Conservation (phyloP, 2,113 vertebrate genomes). For the Vulpes vulpes region DNA sequence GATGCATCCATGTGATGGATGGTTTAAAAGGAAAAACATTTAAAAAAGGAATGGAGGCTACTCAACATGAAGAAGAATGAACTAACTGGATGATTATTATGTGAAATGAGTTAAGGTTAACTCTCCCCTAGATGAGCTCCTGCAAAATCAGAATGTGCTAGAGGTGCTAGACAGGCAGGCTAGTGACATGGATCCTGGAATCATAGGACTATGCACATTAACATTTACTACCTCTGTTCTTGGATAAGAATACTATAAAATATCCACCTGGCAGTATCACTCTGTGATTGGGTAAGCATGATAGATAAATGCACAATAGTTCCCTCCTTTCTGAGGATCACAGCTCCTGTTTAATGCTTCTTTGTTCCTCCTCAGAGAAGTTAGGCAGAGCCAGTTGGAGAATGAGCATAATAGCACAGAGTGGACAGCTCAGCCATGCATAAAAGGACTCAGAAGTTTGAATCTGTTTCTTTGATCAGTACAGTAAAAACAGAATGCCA, state of each 20-base stretch:
- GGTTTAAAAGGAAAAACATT: not conserved
- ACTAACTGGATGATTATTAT: not conserved
- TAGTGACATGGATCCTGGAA: too few species aligned
- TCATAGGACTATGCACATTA: too few species aligned
- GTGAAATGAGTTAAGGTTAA: not conserved
- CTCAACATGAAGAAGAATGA: not conserved
- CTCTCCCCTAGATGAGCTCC: not conserved
- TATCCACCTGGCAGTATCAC: not conserved
- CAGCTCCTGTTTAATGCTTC: not conserved
- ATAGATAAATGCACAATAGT: not conserved
- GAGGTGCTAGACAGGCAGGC: too few species aligned
- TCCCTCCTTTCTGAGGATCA: not conserved
- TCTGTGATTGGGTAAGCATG: not conserved
- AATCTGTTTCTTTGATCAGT: not conserved
- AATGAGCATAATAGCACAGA: accelerated
- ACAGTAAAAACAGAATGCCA: not conserved
- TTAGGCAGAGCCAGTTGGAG: not conserved
- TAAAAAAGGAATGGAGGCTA: not conserved
- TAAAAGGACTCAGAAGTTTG: not conserved
- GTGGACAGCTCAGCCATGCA: not conserved
- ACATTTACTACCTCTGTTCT: not conserved
- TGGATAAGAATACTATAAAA: not conserved
- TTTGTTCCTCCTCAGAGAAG: not conserved
- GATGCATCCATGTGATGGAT: not conserved
- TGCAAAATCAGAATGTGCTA: not conserved